Evolutionary conservation across 1,140 invertebrate species (phyloP), one percentile per base, ranked within the genome.

Genomic region (Heliconius hewitsoni): DNA sequence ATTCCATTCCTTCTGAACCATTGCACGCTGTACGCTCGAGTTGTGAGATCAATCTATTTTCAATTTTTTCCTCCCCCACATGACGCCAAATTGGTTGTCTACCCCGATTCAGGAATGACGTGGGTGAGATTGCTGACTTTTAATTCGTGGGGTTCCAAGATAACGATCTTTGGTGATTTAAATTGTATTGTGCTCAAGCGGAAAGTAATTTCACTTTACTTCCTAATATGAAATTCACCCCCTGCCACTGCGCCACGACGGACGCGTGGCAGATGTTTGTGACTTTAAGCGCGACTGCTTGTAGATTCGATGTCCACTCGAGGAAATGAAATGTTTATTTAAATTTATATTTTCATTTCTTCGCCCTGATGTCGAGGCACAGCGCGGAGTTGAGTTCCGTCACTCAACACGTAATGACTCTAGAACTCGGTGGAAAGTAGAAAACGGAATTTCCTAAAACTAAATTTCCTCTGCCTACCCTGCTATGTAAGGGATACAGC

Each of bases 31-130:
- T 85, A 88, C 90, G 90, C 88, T 83, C 84, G 83, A 85, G 82
- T 87, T 86, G 82, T 83, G 78, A 76, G 87, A 90, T 92, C 90
- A 90, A 92, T 92, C 88, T 90, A 90, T 92, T 90, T 90, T 91
- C 91, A 91, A 92, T 92, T 92, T 90, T 46, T 91, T 91, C 81
- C 83, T 76, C 88, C 86, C 88, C 84, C 86, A 90, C 82, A 87
- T 84, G 83, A 83, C 76, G 82, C 85, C 84, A 91, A 92, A 91
- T 92, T 92, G 87, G 86, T 89, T 91, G 87, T 88, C 87, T 89
- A 83, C 76, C 83, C 82, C 73, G 81, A 77, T 83, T 90, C 88
- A 89, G 83, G 82, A 80, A 83, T 89, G 87, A 88, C 85, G 79
- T 71, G 85, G 85, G 84, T 88, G 82, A 83, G 57, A 78, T 79